Conservation (phyloP, 2,797 vertebrate species). For the Falco novaeseelandiae region DNA sequence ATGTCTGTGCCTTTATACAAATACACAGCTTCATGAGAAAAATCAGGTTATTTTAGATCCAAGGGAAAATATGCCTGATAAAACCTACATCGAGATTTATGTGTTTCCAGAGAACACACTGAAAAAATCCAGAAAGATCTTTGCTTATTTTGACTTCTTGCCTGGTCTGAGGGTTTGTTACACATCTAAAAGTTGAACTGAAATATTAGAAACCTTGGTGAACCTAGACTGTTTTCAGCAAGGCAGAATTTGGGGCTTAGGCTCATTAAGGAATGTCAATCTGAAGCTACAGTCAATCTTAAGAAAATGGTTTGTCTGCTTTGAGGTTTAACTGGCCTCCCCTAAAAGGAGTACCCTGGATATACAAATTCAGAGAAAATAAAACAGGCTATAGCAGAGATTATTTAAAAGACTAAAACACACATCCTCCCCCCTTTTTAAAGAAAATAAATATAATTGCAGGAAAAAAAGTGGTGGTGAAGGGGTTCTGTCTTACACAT, state of each 20-base stretch:
- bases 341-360: not conserved
- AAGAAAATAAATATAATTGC: not conserved
- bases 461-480: no score
- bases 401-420: not conserved
- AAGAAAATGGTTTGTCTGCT: not conserved
- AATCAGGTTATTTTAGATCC: not conserved
- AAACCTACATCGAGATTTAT: not conserved
- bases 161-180: conserved; percentile 32
- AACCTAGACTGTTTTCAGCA: conserved; percentile 37
- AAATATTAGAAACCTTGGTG: conserved; percentile 41
- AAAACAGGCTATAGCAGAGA: not conserved
- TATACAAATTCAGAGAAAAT: not conserved
- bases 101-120: conserved; percentile 16
- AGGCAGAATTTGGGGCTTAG: conserved; percentile 46
- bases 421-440: not conserved
- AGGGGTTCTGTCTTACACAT: not conserved
- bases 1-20: not conserved
- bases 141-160: conserved; percentile 54
- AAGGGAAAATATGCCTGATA: conserved; percentile 19
- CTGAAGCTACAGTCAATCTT: not conserved
- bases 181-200: conserved; percentile 12
- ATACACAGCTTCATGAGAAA: not conserved
- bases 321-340: not conserved
- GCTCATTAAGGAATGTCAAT: conserved; percentile 18
- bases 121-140: not conserved